phyloP scores from a whole-genome alignment of 2,888 invertebrate genomes.

The Fissipunctia ypsillon region DNA sequence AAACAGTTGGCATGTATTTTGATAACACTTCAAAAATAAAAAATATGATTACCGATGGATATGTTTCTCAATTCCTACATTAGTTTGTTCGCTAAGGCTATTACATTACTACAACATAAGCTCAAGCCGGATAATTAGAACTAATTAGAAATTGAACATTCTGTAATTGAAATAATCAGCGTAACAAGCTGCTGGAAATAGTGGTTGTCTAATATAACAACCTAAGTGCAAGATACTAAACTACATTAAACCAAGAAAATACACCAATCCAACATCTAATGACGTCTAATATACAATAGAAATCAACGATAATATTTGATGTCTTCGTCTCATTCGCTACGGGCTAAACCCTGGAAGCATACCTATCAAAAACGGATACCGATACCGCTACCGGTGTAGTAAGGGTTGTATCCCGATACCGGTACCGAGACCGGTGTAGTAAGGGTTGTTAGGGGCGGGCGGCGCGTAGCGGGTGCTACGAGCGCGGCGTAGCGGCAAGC shows the following conservation, averaged over 20 bases:
- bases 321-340: background rate
- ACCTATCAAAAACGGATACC: slow-evolving; percentile 1
- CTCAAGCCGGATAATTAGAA: background rate
- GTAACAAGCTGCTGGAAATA: slow-evolving; percentile 1
- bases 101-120: background rate
- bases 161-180: background rate
- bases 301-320: background rate
- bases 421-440: slow-evolving; percentile 55
- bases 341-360: background rate
- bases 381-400: slow-evolving; percentile 50
- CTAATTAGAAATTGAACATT: background rate
- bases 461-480: slow-evolving; percentile 39
- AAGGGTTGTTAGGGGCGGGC: slow-evolving; percentile 79
- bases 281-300: slow-evolving; percentile 3
- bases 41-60: background rate
- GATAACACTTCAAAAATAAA: background rate
- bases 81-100: background rate
- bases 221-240: slow-evolving; percentile 17
- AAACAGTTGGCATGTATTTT: background rate
- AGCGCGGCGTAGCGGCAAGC: slow-evolving; percentile 80
- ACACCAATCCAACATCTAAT: background rate
- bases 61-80: background rate
- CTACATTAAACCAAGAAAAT: background rate
- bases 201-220: background rate
- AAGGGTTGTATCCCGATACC: slow-evolving; percentile 60